Evolutionary conservation across 2,888 invertebrate genomes (phyloP), one percentile per base, ranked within the genome.

Genomic region (Agrochola lota): DNA sequence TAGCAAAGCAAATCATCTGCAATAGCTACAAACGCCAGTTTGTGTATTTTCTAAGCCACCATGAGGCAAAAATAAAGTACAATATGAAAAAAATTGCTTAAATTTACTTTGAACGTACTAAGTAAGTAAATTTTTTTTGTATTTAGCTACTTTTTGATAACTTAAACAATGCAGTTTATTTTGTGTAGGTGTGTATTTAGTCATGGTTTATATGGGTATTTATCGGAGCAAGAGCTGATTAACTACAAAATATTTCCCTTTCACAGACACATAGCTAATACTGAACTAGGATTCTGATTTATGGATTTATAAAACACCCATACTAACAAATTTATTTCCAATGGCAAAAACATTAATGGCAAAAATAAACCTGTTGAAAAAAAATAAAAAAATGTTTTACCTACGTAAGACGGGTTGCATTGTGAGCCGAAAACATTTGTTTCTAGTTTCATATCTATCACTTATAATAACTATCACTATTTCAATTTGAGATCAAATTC

Each of bases 371-470:
- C 7, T 0, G 7, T 20, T 1, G 0, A 11, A 43, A 63, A 17
- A 9, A 3, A 0, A 30, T 9, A 12, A 59, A 30, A 62, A 49
- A 40, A n/a, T 15, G 0, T 46, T 30, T 78, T 83, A 84, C 83
- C 83, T 60, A 59, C 6, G 35, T 69, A 52, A 46, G 68, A 55
- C 12, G 68, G 74, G 62, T 69, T 64, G 66, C 64, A 83, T 71
- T 72, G 71, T 49, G 71, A 62, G 73, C 59, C 74, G 12, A 83
- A 66, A 49, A 60, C 62, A 74, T 85, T 62, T 64, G 63, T n/a
- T 2, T 75, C 71, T 30, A 76, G 12, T 86, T 84, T 84, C 86
- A 84, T 84, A 72, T 74, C 59, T 78, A 67, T 69, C 83, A 81
- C 73, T 81, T 73, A 62, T 64, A 11, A 43, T 43, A 69, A 59